These are phyloP conservation scores for Hipposideros larvatus DNA, from an alignment of 2,797 vertebrate species.

Conservation along the genomic window DNA sequence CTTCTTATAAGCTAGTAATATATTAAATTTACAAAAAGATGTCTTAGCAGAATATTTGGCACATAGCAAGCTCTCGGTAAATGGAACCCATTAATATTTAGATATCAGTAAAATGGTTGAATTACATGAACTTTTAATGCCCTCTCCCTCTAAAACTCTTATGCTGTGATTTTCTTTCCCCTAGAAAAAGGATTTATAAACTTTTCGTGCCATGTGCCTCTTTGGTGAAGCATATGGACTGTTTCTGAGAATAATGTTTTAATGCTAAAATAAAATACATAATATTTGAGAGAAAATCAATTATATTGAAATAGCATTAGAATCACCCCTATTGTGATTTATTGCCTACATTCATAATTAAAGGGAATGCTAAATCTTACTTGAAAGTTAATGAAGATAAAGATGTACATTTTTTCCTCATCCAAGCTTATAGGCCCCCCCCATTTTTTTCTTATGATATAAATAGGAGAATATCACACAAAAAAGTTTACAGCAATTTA, in stretches of 20 bases:
- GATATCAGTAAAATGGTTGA: not conserved
- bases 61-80: not conserved
- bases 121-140: conserved; percentile 32
- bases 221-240: not conserved
- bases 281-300: conserved; percentile 20
- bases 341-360: not conserved
- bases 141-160: conserved; percentile 12
- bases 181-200: conserved; percentile 17
- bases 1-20: conserved; percentile 38
- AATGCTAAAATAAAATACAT: conserved; percentile 26
- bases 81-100: conserved; percentile 12
- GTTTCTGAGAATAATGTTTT: conserved; percentile 24
- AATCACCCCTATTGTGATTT: not conserved
- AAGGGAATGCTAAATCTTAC: conserved; percentile 49
- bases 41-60: not conserved
- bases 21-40: not conserved
- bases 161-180: not conserved
- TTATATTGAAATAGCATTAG: not conserved
- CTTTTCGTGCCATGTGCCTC: not conserved
- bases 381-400: conserved; percentile 39
- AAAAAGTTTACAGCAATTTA: conserved; percentile 1
- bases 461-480: not conserved
- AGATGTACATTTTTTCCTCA: not conserved
- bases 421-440: not conserved
- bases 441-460: not conserved